Evolutionary conservation across 2,797 vertebrate genomes (phyloP), one percentile per base, ranked within the genome.

Genomic region (Leptodactylus fallax): DNA sequence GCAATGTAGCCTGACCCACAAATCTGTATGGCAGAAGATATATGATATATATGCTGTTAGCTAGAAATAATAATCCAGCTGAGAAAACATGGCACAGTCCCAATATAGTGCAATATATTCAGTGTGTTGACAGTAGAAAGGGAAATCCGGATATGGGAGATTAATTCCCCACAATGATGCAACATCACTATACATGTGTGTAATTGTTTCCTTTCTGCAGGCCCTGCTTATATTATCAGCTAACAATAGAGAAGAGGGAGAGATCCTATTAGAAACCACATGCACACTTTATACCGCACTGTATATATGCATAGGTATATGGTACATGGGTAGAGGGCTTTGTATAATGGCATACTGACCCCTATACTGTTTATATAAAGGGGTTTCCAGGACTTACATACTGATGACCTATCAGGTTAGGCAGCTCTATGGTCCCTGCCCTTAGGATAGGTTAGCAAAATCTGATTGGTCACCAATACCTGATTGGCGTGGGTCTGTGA

Each of bases 101-200:
- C 16, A 13, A 12, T 7, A 51, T 11, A 56, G 16, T 71, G 51
- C 58, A 61, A 76, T 61, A 61, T 19, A 76, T 76, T 61, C 56
- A 17, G 13, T 45, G n/a, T 51, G 14, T 61, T 61, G n/a, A 85
- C 69, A 76, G 19, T 7, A 23, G 27, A 13, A 56, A 72, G 69
- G 82, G 82, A 84, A 74, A 84, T 84, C 69, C 82, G 25, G 53
- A 45, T 14, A 4, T 23, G 71, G 56, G 71, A 77, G 71, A 85
- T 85, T 21, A 85, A 85, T 85, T 85, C 83, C 83, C 71, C 83
- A 76, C 21, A 85, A 63, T 85, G 83, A 85, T 76, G 83, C 21
- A 85, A 85, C 71, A 27, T 63, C 27, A 17, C 36, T 61, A n/a
- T 21, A 45, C 3, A 60, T 49, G 71, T 16, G 71, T 76, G n/a